Base-by-base conservation (phyloP, 2,113 vertebrate species). In the Crotalus helleri region DNA sequence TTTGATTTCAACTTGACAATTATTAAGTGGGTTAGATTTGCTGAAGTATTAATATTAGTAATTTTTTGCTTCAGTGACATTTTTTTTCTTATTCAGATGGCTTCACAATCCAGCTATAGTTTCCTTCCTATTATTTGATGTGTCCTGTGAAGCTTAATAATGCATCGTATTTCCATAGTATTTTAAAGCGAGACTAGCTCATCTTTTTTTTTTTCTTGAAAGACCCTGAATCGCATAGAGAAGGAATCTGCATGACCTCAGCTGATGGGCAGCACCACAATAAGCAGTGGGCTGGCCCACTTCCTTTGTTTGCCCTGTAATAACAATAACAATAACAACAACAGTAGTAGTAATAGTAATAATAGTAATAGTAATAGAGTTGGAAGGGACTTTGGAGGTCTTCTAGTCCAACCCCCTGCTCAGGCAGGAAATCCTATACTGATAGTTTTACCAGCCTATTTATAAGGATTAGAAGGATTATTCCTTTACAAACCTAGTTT, bases 21-120 rank as follows among this genome's bases (percentile, higher is more conserved):
- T 85, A 85, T 89, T 58, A 90, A 58, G 59, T 85, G 1, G 23
- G 54, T 5, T 54, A 92, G 49, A 58, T 85, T 58, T 89, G 29
- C 61, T 92, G 88, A 57, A 89, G 29, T 85, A 49, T 92, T 92
- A 89, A 59, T 59, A 69, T 51, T 89, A 87, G 44, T 39, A 81
- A 24, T 61, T 87, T 85, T 89, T 85, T 85, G 33, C 54, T 64
- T 53, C 85, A 92, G 57, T 92, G 57, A 29, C 21, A 61, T 39
- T 51, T 61, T 59, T 61, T 51, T 29, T 17, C 33, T 21, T 23
- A 85, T 19, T 51, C 90, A 69, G 74, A 55, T 81, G n/a, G 58
- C 86, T 53, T 89, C 69, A 89, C 24, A 49, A 57, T 23, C 17
- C 33, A n/a, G 24, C 58, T 57, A 24, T 89, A 57, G n/a, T 74